These are phyloP conservation scores for Ailuropoda melanoleuca DNA, from an alignment of 2,113 vertebrate genomes.

Conservation along the genomic window DNA sequence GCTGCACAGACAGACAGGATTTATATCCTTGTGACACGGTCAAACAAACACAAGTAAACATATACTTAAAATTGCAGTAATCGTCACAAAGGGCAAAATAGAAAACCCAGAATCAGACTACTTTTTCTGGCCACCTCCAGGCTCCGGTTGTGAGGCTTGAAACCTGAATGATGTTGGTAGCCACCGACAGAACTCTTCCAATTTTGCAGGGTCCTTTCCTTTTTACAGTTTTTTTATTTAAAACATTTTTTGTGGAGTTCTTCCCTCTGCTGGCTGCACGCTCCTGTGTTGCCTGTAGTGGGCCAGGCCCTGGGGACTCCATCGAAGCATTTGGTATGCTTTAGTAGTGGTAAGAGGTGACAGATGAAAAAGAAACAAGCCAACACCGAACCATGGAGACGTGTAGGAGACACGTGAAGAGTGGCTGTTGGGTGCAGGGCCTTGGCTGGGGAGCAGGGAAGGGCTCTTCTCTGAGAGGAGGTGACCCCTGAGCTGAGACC, in stretches of 20 bases:
- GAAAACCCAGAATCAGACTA: accelerated
- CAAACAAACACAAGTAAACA: accelerated
- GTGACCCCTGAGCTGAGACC: not conserved
- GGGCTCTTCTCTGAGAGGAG: not conserved
- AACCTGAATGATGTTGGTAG: accelerated
- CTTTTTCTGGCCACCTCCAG: not conserved
- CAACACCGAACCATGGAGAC: accelerated
- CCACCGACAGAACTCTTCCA: too few relatives aligned
- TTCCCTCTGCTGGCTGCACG: too few relatives aligned
- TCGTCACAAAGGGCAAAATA: not conserved
- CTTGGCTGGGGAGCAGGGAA: not conserved
- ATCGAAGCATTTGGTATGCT: too few relatives aligned
- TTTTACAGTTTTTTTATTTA: too few relatives aligned
- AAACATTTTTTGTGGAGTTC: too few relatives aligned
- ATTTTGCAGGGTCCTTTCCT: too few relatives aligned
- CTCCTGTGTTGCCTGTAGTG: accelerated
- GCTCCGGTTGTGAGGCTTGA: not conserved
- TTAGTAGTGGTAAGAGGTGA: accelerated
- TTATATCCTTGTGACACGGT: not conserved
- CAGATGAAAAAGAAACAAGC: accelerated
- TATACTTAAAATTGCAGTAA: not conserved
- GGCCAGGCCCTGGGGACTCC: not conserved
- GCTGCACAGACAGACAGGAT: not conserved
- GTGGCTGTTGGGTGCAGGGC: not conserved
- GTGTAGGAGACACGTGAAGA: not conserved